Evolutionary conservation across 2,113 vertebrate genomes (phyloP).

Genomic region (Chrysemys picta): DNA sequence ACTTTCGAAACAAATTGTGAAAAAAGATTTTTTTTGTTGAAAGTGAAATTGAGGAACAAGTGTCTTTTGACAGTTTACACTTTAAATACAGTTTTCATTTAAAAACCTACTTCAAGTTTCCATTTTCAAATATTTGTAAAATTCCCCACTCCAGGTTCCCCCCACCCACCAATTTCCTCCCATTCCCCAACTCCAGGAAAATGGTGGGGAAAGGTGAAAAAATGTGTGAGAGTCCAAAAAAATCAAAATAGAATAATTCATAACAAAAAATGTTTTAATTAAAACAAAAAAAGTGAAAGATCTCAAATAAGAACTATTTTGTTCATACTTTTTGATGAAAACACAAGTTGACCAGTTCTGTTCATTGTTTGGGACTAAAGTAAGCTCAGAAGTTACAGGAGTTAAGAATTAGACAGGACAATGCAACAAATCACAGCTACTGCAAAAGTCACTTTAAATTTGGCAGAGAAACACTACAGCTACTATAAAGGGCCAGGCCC

Average conservation of each 20-base stretch:
- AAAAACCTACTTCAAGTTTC: too few relatives aligned
- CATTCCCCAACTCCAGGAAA: not conserved
- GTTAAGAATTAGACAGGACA: too few relatives aligned
- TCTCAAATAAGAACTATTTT: not conserved
- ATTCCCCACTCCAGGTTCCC: not conserved
- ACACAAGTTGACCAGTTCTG: too few relatives aligned
- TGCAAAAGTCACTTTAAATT: too few relatives aligned
- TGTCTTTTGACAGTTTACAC: not conserved
- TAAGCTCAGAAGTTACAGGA: too few relatives aligned
- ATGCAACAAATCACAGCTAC: too few relatives aligned
- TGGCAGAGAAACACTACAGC: too few relatives aligned
- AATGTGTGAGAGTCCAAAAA: not conserved
- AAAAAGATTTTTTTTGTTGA: too few relatives aligned
- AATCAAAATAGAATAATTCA: not conserved
- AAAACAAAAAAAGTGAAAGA: not conserved
- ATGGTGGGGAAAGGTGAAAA: not conserved
- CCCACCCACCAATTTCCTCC: not conserved
- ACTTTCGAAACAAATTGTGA: not conserved
- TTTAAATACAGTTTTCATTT: not conserved
- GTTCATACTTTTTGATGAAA: too few relatives aligned
- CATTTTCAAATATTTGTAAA: not conserved
- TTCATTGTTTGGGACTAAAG: too few relatives aligned
- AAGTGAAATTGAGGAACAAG: not conserved
- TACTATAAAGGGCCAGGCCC: too few relatives aligned
- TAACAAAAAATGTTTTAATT: not conserved